Base-by-base conservation (phyloP, 2,888 invertebrate species). In the Cephalotes varians region DNA sequence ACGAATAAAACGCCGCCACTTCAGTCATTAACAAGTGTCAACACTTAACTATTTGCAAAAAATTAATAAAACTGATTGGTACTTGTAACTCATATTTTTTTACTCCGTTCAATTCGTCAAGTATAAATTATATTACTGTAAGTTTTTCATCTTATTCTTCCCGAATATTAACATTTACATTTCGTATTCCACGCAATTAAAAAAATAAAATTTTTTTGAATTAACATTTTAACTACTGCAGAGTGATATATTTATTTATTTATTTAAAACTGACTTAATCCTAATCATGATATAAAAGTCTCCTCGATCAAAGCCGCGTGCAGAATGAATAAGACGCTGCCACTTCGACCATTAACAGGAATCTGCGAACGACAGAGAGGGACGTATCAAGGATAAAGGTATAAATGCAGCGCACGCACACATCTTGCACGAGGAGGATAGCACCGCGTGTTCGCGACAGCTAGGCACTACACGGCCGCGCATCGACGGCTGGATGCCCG, bases 261-360 rank as follows among this genome's bases (percentile, higher is more conserved):
- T 21, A 49, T 47, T 31, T 4, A 34, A 25, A 47, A 12, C 18
- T 9, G 77, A 31, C 31, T 69, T 71, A 54, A 44, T 9, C 72
- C 56, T 84, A 77, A 86, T 88, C 88, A 83, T 74, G 87, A 83
- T 87, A 91, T 90, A 91, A 91, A 79, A 64, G 21, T 79, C 56
- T 71, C 72, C 44, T 79, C 72, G 77, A 79, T 79, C 56, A 72
- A 71, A 69, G 31, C 72, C 56, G 77, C 44, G 44, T 1, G 56
- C 12, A 71, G 77, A 44, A 44, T 72, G 77, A 79, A 79, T 79
- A 79, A 79, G 77, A 79, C 69, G 76, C 67, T 51, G 69, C 67
- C 76, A 76, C 77, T 79, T 73, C 77, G 84, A 72, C 72, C 77
- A 79, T 81, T 81, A 79, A 79, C 73, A 56, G 77, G 72, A 72